These are phyloP conservation scores for Drosophila colorata DNA, from an alignment of 2,888 invertebrate species.

Conservation along the genomic window DNA sequence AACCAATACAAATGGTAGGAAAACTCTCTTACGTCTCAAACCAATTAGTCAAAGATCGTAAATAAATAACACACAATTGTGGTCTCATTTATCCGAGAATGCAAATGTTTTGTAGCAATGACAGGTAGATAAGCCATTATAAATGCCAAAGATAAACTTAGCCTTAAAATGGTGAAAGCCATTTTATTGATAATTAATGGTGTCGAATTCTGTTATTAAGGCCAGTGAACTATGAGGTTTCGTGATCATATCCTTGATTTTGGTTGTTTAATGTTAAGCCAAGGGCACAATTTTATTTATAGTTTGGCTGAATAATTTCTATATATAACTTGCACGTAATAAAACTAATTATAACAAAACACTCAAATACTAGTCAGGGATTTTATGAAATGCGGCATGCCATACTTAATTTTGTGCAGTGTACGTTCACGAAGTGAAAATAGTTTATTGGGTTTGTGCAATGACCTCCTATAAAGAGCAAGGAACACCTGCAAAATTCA, in stretches of 20 bases:
- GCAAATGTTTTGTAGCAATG: background rate
- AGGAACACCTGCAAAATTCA: no score
- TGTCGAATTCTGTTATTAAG: slow-evolving; percentile 1
- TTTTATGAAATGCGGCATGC: background rate
- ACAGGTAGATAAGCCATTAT: no score
- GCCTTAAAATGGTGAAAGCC: background rate
- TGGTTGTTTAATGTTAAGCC: background rate
- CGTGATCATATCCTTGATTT: background rate
- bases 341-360: background rate
- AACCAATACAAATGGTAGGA: slow-evolving; percentile 2
- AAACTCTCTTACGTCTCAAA: slow-evolving; percentile 3
- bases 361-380: background rate
- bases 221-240: background rate
- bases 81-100: slow-evolving; percentile 4
- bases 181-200: slow-evolving; percentile 11
- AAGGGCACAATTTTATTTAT: background rate
- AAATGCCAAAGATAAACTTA: background rate
- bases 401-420: no score
- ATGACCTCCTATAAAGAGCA: no score
- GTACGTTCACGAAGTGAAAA: no score
- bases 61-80: slow-evolving; percentile 3
- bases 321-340: background rate
- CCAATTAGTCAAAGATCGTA: slow-evolving; percentile 20
- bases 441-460: no score
- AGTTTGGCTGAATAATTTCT: background rate